A percentile compares a stretch with the other conserved stretches of the same genome.
phyloP scores from a whole-genome alignment of 2,797 vertebrate genomes.

The Liparis tanakae region DNA sequence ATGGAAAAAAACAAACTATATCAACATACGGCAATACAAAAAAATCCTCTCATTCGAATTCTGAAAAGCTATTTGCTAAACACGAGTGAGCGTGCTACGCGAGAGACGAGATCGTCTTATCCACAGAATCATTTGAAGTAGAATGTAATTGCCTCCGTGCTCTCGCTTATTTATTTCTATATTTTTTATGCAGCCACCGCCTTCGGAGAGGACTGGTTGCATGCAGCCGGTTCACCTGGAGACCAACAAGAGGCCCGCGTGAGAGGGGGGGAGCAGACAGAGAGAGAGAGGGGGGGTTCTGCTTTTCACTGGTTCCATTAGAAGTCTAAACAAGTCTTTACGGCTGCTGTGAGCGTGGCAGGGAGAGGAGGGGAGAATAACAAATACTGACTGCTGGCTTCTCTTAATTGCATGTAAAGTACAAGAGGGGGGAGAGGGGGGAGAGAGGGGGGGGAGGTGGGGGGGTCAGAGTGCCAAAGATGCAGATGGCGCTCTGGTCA shows the following conservation, averaged over 20 bases:
- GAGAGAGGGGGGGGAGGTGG: not conserved
- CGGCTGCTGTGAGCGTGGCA: conserved; percentile 40
- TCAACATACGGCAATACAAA: not conserved
- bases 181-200: conserved; percentile 13
- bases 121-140: conserved; percentile 13
- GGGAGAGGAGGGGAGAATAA: conserved; percentile 48
- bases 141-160: conserved; percentile 19
- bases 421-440: not conserved
- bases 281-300: conserved; percentile 26
- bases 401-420: conserved; percentile 56
- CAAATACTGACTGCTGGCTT: conserved; percentile 39
- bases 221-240: conserved; percentile 44
- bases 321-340: conserved; percentile 49
- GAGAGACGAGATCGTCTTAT: conserved; percentile 15
- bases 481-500: conserved; percentile 39
- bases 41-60: conserved; percentile 4
- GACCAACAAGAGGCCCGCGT: conserved; percentile 29
- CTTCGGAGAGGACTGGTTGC: conserved; percentile 40
- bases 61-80: conserved; percentile 8
- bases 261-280: not conserved
- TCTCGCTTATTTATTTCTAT: conserved; percentile 21
- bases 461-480: conserved; percentile 32
- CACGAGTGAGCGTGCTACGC: not conserved
- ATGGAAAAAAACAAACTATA: conserved; percentile 18
- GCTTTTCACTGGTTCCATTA: conserved; percentile 50